A percentile compares a stretch with the other conserved stretches of the same genome.
phyloP scores from a whole-genome alignment of 2,888 invertebrate genomes.

The Eueremaeus valkanovi region DNA sequence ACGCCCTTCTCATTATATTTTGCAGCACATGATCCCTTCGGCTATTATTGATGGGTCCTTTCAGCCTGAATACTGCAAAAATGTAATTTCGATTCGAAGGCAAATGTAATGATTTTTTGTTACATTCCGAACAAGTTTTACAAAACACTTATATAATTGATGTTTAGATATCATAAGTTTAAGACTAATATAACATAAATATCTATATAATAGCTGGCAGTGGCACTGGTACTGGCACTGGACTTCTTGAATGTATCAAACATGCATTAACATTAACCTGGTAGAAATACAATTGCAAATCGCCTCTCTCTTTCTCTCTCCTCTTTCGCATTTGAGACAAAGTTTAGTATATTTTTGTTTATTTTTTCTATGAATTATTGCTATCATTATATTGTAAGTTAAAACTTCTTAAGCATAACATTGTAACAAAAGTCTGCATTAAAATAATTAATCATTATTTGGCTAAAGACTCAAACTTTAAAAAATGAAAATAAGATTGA shows the following conservation, averaged over 20 bases:
- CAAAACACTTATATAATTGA: slow-evolving; percentile 32
- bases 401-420: not conserved
- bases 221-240: no score
- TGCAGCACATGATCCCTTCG: slow-evolving; percentile 1
- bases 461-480: not conserved
- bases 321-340: not conserved
- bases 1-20: slow-evolving; percentile 23
- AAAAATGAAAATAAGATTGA: slow-evolving; percentile 6
- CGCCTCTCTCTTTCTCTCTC: no score
- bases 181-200: no score
- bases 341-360: slow-evolving; percentile 1
- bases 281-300: no score
- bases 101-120: slow-evolving; percentile 24
- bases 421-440: not conserved
- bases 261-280: no score
- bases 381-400: not conserved
- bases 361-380: slow-evolving; percentile 6
- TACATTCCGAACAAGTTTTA: slow-evolving; percentile 23
- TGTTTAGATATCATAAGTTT: slow-evolving; percentile 25
- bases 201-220: no score
- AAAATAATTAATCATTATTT: slow-evolving; percentile 16
- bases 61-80: not conserved
- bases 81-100: slow-evolving; percentile 2
- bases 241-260: no score
- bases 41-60: slow-evolving; percentile 29